Evolutionary conservation across 1,140 invertebrate species (phyloP).

Genomic region (Laodelphax striatellus): DNA sequence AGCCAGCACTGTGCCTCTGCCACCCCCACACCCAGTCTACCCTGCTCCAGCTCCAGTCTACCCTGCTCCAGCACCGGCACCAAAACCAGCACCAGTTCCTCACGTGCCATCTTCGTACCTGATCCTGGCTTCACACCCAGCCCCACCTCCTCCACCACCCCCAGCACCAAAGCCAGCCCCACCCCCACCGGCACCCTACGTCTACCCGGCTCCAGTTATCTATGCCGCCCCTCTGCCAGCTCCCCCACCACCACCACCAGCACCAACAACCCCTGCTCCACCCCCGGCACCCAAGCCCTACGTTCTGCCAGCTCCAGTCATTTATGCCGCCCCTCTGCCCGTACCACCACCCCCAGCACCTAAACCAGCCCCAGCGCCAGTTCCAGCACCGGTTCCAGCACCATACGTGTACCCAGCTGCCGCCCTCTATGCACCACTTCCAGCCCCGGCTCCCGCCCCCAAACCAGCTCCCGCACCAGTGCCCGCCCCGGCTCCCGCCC

Average conservation of each 20-base stretch:
- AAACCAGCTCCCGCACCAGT: slow-evolving; percentile 19
- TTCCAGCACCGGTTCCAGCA: neutral
- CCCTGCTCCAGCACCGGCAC: slow-evolving; percentile 2
- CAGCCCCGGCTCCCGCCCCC: slow-evolving; percentile 36
- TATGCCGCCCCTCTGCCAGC: neutral
- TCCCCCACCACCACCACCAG: slow-evolving; percentile 8
- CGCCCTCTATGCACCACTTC: slow-evolving; percentile 30
- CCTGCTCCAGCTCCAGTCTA: slow-evolving; percentile 8
- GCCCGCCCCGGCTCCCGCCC: slow-evolving; percentile 4
- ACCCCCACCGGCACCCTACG: slow-evolving; percentile 13
- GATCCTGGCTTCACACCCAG: neutral
- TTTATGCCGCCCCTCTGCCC: slow-evolving; percentile 16
- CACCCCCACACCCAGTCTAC: slow-evolving; percentile 32
- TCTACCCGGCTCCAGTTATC: slow-evolving; percentile 1
- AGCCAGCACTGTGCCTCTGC: slow-evolving; percentile 31
- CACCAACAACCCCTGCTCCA: slow-evolving; percentile 12
- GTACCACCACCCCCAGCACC: slow-evolving; percentile 22
- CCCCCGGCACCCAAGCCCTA: slow-evolving; percentile 10
- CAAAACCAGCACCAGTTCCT: neutral
- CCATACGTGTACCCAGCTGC: slow-evolving; percentile 20
- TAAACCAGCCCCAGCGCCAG: neutral
- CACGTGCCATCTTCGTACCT: neutral
- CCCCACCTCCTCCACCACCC: slow-evolving; percentile 26
- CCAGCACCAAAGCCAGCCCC: slow-evolving; percentile 28
- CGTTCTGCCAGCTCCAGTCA: neutral